Evolutionary conservation across 37 sponge, comb jelly and placozoan species (phyloP), one percentile per base, ranked within the genome.

Genomic region (Petrosia ficiformis): DNA sequence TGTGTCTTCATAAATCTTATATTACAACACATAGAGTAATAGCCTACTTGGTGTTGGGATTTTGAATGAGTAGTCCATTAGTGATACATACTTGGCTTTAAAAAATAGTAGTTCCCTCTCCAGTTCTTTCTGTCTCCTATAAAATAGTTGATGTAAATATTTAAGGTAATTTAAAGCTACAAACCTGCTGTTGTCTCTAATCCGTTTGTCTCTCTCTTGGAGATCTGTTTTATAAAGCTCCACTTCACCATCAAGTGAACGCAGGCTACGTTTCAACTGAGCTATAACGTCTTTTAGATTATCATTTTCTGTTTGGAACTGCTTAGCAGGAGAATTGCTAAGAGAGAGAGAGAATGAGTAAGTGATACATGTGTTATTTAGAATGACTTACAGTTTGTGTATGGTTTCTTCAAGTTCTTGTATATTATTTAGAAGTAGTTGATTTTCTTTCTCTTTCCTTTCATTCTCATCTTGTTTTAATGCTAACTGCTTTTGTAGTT

Each of bases 1-100:
- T n/a, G n/a, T n/a, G n/a, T n/a, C n/a, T 48, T 10, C 54, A 48
- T 48, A 48, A 16, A 48, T 19, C 14, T 48, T 16, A 48, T 48
- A 16, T 10, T 10, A 48, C 14, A 48, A 19, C 16, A 48, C 16
- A 16, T 19, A 37, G 19, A 34, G 4, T 2, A 1, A 22, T 2
- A 3, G 30, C 73, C 72, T 29, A 73, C 75, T 67, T 2, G 66
- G 81, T 2, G 64, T 37, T 4, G 39, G 21, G 10, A 76, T 69
- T 69, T 68, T 83, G 77, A 83, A 83, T 24, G 38, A n/a, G 33
- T 52, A 56, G 39, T 70, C 75, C 25, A 83, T 48, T 21, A 83
- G 65, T 4, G 33, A 41, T 28, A 76, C 44, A 57, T 76, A 83
- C 52, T 83, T 83, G 44, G 77, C 56, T 33, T 83, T 83, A 52